These are phyloP conservation scores for Trogon surrucura DNA, from an alignment of 2,113 vertebrate genomes.

Conservation along the genomic window DNA sequence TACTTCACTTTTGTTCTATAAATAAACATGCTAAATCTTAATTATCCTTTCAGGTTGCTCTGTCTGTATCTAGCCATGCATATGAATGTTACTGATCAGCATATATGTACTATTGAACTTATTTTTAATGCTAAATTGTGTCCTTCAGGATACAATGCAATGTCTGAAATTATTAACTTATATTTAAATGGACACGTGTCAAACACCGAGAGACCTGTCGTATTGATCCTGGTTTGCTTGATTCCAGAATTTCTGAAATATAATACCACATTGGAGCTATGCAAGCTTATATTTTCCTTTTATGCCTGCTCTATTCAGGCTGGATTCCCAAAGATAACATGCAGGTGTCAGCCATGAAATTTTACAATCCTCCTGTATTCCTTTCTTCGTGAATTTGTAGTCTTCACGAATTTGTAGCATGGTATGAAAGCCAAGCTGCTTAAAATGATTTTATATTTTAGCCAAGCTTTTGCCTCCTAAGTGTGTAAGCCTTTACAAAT, in stretches of 20 bases:
- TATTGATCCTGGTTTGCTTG: neutral
- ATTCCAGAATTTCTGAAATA: neutral
- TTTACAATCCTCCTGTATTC: conserved; percentile 54
- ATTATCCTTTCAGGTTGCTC: conserved; percentile 66
- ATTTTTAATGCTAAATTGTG: conserved; percentile 60
- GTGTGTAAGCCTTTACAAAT: conserved; percentile 22
- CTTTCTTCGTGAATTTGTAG: conserved; percentile 54
- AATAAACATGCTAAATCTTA: conserved; percentile 72
- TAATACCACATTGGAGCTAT: neutral
- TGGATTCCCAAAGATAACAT: conserved; percentile 54
- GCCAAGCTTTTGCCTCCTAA: conserved; percentile 1
- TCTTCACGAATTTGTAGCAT: conserved; percentile 49
- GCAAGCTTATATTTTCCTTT: conserved; percentile 9
- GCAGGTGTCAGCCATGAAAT: conserved; percentile 54
- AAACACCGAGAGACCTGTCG: conserved; percentile 4
- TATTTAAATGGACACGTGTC: conserved; percentile 31
- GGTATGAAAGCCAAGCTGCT: conserved; percentile 38
- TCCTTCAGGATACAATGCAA: conserved; percentile 21
- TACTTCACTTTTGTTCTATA: conserved; percentile 66
- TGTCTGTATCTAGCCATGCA: conserved; percentile 59
- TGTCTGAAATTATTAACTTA: conserved; percentile 47
- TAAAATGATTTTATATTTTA: conserved; percentile 56
- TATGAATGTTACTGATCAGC: conserved; percentile 62
- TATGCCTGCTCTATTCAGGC: neutral
- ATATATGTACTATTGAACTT: conserved; percentile 38